Conservation (phyloP, 2,113 vertebrate species). For the Sorex araneus region DNA sequence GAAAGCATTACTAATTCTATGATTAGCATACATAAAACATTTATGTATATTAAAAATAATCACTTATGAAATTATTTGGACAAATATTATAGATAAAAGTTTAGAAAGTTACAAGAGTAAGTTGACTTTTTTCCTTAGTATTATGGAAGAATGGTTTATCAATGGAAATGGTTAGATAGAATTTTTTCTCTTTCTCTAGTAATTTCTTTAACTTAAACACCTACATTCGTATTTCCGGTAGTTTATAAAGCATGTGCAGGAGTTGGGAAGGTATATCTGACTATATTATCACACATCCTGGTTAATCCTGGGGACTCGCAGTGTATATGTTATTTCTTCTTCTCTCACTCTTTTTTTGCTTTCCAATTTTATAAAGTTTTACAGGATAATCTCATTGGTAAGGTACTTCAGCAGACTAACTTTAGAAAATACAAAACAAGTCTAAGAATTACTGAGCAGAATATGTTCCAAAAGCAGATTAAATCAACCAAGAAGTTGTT, state of each 20-base stretch:
- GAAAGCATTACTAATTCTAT: neutral
- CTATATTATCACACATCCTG: neutral
- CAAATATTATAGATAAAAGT: neutral
- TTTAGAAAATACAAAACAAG: neutral
- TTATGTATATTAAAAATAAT: slow-evolving; percentile 6
- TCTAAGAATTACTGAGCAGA: neutral
- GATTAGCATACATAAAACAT: neutral
- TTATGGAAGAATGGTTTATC: neutral
- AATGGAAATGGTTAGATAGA: slow-evolving; percentile 10
- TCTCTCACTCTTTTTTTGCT: neutral
- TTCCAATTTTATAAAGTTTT: slow-evolving; percentile 41
- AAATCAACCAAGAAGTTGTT: neutral
- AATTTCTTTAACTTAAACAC: slow-evolving; percentile 20
- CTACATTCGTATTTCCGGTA: neutral
- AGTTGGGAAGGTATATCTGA: neutral
- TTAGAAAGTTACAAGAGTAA: neutral
- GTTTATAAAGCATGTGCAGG: neutral
- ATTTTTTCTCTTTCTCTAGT: slow-evolving; percentile 3
- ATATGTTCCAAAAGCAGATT: slow-evolving; percentile 16
- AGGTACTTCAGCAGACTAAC: neutral
- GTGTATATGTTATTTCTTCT: neutral
- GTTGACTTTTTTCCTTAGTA: neutral
- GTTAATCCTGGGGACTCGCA: neutral
- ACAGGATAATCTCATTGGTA: neutral
- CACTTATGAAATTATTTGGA: no score